Percentiles rank a stretch among this genome's conserved stretches.
Conservation (phyloP, 2,797 vertebrate species). For the Prunella strophiata region DNA sequence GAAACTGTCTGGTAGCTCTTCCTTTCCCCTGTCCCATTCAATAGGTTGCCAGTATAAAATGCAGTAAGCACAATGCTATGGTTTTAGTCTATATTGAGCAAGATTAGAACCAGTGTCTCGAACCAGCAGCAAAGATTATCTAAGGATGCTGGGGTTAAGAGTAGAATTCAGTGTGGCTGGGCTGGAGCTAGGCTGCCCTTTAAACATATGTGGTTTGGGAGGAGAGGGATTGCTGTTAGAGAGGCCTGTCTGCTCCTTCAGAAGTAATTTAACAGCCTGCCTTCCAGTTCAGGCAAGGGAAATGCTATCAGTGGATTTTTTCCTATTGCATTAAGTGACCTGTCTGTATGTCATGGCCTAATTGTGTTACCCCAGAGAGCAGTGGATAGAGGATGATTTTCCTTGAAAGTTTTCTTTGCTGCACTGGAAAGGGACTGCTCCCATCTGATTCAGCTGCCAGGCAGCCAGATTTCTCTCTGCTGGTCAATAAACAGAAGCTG, state of each 20-base stretch:
- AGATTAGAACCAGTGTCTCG: neutral
- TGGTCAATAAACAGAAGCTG: neutral
- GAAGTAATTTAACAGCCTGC: neutral
- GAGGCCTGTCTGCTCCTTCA: neutral
- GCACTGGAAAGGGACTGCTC: neutral
- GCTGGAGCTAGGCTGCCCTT: neutral
- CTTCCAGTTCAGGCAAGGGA: neutral
- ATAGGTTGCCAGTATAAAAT: neutral
- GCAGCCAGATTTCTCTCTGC: constrained; percentile 2
- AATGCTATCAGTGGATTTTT: neutral
- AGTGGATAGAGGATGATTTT: neutral
- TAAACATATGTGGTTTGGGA: neutral
- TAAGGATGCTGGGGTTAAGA: neutral
- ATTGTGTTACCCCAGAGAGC: neutral
- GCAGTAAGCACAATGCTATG: neutral
- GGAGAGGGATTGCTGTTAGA: neutral
- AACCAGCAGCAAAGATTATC: neutral
- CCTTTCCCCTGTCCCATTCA: neutral
- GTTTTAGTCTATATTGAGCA: neutral
- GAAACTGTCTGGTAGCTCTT: neutral
- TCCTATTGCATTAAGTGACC: neutral
- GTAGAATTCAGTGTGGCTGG: neutral
- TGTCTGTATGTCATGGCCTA: neutral
- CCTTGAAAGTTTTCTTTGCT: neutral
- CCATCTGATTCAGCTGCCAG: neutral